Evolutionary conservation across 1,140 invertebrate genomes (phyloP).

Genomic region (Lordiphosa mommai): DNA sequence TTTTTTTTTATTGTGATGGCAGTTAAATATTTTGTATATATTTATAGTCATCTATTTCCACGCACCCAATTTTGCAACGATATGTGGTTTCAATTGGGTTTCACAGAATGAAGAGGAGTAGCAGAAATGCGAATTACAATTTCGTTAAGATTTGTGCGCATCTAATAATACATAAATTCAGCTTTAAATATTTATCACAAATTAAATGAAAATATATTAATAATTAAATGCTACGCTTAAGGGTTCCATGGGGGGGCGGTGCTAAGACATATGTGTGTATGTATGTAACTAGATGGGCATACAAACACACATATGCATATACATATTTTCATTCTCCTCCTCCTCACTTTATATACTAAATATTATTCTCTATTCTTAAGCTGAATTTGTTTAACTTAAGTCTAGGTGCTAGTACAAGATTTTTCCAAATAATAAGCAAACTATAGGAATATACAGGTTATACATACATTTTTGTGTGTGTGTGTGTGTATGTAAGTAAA

Average conservation of each 20-base stretch:
- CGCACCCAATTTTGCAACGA: not conserved
- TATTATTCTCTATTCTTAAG: conserved; percentile 12
- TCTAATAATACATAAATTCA: conserved; percentile 41
- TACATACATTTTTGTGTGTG: no score
- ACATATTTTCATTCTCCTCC: not conserved
- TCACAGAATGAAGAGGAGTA: not conserved
- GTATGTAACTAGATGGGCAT: conserved; percentile 5
- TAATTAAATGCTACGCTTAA: conserved; percentile 8
- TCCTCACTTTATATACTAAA: no score
- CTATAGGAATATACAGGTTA: conserved; percentile 53
- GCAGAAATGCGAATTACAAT: not conserved
- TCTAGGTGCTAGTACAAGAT: conserved; percentile 27
- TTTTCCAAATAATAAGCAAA: conserved; percentile 33
- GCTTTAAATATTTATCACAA: conserved; percentile 40
- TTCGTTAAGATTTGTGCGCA: not conserved
- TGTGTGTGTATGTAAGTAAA: conserved; percentile 24
- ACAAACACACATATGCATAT: conserved; percentile 19
- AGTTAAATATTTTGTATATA: no score
- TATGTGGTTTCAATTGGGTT: not conserved
- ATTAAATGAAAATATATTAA: conserved; percentile 29
- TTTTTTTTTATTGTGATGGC: no score
- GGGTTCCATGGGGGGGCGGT: not conserved
- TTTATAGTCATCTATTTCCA: conserved; percentile 1
- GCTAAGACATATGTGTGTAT: conserved; percentile 4
- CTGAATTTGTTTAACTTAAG: conserved; percentile 10